Conservation (phyloP, 2,888 invertebrate genomes). For the Punctoribates punctum region DNA sequence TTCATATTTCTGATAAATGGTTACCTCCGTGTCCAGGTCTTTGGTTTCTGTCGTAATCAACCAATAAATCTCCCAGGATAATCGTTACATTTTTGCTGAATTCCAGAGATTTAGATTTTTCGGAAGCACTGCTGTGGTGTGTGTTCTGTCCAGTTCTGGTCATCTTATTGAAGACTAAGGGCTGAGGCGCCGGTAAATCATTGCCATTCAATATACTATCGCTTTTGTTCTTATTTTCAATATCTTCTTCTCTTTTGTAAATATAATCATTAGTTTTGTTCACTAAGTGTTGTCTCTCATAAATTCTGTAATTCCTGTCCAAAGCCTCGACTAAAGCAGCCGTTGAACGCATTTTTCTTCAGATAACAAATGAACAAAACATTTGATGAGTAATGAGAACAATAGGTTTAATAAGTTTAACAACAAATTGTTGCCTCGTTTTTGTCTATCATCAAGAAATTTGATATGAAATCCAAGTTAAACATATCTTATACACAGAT, state of each 20-base stretch:
- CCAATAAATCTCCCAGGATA: conserved; percentile 46
- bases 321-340: not conserved
- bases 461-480: no score
- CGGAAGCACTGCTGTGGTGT: not conserved
- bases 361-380: not conserved
- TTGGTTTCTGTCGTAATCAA: conserved; percentile 48
- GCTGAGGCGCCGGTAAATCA: not conserved
- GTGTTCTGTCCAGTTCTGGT: not conserved
- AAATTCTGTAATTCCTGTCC: not conserved
- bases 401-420: no score
- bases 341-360: conserved; percentile 12
- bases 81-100: conserved; percentile 46
- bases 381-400: not conserved
- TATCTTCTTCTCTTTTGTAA: not conserved
- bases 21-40: conserved; percentile 49
- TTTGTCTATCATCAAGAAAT: no score
- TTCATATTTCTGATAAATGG: not conserved
- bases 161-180: not conserved
- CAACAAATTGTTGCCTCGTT: no score
- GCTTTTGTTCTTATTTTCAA: not conserved
- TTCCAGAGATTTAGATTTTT: not conserved
- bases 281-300: not conserved
- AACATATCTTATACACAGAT: no score
- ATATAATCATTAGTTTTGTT: conserved; percentile 15
- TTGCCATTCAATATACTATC: not conserved